Evolutionary conservation across 2,113 vertebrate species (phyloP).

Genomic region (Psettodes erumei): DNA sequence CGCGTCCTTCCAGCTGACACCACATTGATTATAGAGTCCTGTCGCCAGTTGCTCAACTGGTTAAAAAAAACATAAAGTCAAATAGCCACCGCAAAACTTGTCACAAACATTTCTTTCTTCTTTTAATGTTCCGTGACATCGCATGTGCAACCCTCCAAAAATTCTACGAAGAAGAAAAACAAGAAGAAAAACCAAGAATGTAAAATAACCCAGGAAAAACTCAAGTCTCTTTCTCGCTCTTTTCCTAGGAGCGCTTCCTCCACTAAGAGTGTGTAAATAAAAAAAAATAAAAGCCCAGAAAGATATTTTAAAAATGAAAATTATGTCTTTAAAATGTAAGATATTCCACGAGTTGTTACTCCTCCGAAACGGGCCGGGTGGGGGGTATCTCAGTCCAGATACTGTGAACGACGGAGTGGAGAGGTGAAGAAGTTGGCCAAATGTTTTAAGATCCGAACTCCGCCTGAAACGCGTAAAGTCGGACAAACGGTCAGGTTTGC

Average conservation of each 20-base stretch:
- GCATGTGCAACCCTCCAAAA: slow-evolving; percentile 29
- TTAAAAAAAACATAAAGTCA: slow-evolving; percentile 42
- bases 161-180: neutral
- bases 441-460: slow-evolving; percentile 67
- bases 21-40: slow-evolving; percentile 82
- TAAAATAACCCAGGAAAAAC: slow-evolving; percentile 34
- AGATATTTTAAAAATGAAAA: slow-evolving; percentile 28
- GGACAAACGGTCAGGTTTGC: neutral
- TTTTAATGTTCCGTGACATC: slow-evolving; percentile 67
- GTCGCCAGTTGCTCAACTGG: slow-evolving; percentile 67
- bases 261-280: neutral
- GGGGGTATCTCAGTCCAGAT: slow-evolving; percentile 34
- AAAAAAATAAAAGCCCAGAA: neutral
- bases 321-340: neutral
- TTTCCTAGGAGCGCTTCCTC: slow-evolving; percentile 32
- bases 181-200: neutral
- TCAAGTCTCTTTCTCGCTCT: no score
- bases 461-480: slow-evolving; percentile 71
- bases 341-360: slow-evolving; percentile 50
- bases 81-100: neutral
- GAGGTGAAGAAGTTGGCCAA: slow-evolving; percentile 57
- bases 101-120: slow-evolving; percentile 39
- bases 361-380: neutral
- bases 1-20: slow-evolving; percentile 82
- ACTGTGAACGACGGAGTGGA: slow-evolving; percentile 54